phyloP scores from a whole-genome alignment of 2,797 vertebrate genomes.

The Enoplosus armatus region DNA sequence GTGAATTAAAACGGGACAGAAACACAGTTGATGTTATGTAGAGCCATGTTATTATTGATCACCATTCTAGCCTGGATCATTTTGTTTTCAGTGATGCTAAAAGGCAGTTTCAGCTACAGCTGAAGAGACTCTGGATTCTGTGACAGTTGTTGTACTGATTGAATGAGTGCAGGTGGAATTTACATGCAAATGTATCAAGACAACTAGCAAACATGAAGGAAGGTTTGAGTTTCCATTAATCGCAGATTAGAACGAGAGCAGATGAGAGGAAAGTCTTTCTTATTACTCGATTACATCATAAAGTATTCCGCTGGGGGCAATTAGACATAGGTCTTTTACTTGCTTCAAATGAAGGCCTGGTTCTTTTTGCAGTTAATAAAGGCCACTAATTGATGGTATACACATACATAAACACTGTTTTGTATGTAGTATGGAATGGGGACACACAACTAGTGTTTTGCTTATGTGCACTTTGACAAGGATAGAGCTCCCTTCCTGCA shows the following conservation, averaged over 20 bases:
- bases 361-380: too few relatives aligned
- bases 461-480: not conserved
- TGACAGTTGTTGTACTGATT: not conserved
- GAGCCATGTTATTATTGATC: constrained; percentile 32
- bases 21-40: constrained; percentile 15
- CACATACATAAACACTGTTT: not conserved
- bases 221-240: not conserved
- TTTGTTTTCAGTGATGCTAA: constrained; percentile 31
- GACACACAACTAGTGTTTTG: not conserved
- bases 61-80: not conserved
- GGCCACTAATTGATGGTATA: not conserved
- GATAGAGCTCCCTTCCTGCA: not conserved
- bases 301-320: too few relatives aligned
- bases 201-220: not conserved
- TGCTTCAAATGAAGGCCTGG: too few relatives aligned
- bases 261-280: not conserved
- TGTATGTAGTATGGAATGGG: not conserved
- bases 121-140: constrained; percentile 12
- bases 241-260: not conserved
- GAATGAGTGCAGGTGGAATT: not conserved
- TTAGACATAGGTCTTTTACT: too few relatives aligned
- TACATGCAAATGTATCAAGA: not conserved
- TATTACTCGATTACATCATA: too few relatives aligned
- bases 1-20: constrained; percentile 46
- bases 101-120: constrained; percentile 8